Evolutionary conservation across 2,888 invertebrate species (phyloP).

Genomic region (Oxyscelio sp.): DNA sequence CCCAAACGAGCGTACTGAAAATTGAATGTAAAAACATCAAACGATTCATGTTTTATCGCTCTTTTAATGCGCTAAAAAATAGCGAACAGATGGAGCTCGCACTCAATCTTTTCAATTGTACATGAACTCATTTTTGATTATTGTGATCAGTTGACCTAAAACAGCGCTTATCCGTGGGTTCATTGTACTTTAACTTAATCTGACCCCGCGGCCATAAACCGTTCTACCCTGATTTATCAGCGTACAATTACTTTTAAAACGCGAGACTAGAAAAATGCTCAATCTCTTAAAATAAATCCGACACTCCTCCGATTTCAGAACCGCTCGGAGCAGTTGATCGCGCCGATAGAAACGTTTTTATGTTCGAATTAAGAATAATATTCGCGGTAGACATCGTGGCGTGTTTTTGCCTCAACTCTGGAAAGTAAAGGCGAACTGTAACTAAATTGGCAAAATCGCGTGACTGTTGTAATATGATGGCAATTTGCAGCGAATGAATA

Average conservation of each 20-base stretch:
- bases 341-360: constrained; percentile 32
- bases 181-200: constrained; percentile 55
- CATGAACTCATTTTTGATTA: constrained; percentile 18
- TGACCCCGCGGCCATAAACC: constrained; percentile 29
- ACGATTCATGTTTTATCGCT: too few species aligned
- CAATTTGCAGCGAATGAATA: constrained; percentile 62
- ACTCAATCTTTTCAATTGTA: constrained; percentile 9
- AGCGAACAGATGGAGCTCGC: too few species aligned
- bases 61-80: too few species aligned
- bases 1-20: too few species aligned
- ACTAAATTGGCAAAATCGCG: constrained; percentile 71
- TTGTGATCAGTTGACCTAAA: constrained; percentile 41
- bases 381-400: constrained; percentile 25
- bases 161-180: constrained; percentile 34
- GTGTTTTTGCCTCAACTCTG: constrained; percentile 40
- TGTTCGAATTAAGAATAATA: constrained; percentile 39
- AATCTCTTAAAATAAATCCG: constrained; percentile 4
- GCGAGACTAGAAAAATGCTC: constrained; percentile 11
- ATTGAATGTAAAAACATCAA: too few species aligned
- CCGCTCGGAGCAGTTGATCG: constrained; percentile 1
- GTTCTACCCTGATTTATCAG: constrained; percentile 55
- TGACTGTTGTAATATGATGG: constrained; percentile 70
- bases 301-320: constrained; percentile 10
- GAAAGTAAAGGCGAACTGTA: constrained; percentile 65
- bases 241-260: constrained; percentile 28